Base-by-base conservation (phyloP, 2,797 vertebrate genomes). In the Tympanoctomys barrerae region DNA sequence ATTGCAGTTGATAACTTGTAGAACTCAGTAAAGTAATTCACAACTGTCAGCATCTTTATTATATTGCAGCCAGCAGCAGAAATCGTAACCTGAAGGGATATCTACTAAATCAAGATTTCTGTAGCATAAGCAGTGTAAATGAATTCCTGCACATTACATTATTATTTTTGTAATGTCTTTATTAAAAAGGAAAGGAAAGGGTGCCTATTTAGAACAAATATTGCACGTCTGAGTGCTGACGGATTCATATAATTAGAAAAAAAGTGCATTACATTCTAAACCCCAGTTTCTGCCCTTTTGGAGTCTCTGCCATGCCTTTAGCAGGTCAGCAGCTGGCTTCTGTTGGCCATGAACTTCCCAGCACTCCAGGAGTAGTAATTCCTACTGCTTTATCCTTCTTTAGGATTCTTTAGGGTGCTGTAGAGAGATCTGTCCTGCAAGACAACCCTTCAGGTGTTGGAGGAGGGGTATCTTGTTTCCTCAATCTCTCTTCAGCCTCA, bases 41-140 rank as follows among this genome's bases (percentile, higher is more conserved):
- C 95, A 98, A 97, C 98, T 99, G 98, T 99, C 98, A 99, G 97
- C 98, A 97, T 98, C 95, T 97, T 97, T 98, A 98, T 98, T 98
- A 97, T 98, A 98, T 98, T 98, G 97, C 98, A 89, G 97, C 98
- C 98, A 97, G 97, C 95, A 97, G 97, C 98, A 97, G 94, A 97
- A 97, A 96, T 90, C 39, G 91, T 97, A 98, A 98, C 97, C 96
- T 96, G 95, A 96, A 98, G 96, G 96, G 95, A 97, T 96, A 95
- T 91, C 96, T 96, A 88, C n/a, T 57, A 95, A 95, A 91, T 59
- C 42, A 95, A 92, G 84, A 98, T 98, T 98, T 96, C 85, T 97
- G 77, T 68, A 73, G 87, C 97, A 92, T 97, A 95, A 95, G 96
- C 89, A 94, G 79, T 64, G 61, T 96, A 91, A 93, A 94, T 96